Evolutionary conservation across 2,113 vertebrate species (phyloP).

Genomic region (Mionectes macconnelli): DNA sequence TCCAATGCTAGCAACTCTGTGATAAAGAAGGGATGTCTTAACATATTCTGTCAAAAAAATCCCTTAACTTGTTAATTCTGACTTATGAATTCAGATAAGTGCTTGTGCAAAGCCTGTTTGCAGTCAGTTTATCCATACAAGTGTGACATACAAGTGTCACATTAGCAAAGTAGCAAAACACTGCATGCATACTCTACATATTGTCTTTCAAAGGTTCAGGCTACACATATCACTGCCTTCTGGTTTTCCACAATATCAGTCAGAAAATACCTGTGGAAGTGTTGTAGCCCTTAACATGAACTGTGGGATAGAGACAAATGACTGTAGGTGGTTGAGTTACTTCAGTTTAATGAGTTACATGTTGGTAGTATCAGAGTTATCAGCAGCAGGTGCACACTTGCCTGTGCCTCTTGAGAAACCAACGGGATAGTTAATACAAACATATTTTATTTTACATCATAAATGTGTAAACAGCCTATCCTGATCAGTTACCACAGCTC

Average conservation of each 20-base stretch:
- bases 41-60: not conserved
- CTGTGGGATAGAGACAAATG: not conserved
- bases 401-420: slow-evolving; percentile 18
- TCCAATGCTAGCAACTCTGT: not conserved
- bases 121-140: not conserved
- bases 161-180: not conserved
- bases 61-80: not conserved
- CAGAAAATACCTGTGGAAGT: not conserved
- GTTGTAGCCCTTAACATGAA: not conserved
- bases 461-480: not conserved
- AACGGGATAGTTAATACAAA: not conserved
- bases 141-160: not conserved
- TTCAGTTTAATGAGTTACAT: not conserved
- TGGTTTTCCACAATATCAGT: not conserved
- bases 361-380: not conserved
- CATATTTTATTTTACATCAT: slow-evolving; percentile 2
- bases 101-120: not conserved
- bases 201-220: not conserved
- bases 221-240: not conserved
- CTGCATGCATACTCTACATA: not conserved
- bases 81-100: not conserved
- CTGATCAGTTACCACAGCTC: not conserved
- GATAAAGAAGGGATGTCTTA: not conserved
- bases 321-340: not conserved
- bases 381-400: slow-evolving; percentile 9